Evolutionary conservation across 2,888 invertebrate species (phyloP).

Genomic region (Platypus cylindrus): DNA sequence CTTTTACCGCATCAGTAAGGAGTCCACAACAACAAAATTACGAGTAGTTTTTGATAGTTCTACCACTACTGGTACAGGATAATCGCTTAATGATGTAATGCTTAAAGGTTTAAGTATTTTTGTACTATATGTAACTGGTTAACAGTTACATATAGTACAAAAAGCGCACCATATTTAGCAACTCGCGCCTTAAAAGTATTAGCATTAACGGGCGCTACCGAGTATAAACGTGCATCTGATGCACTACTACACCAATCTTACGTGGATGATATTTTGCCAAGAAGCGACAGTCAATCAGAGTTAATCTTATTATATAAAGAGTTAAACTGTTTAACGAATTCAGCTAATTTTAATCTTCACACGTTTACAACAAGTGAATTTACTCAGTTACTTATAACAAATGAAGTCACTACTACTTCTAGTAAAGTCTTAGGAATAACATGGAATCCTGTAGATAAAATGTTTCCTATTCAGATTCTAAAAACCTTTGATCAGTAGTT

Average conservation of each 20-base stretch:
- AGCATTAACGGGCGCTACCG: background rate
- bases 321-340: background rate
- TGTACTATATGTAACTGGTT: too few relatives aligned
- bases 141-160: slow-evolving; percentile 9
- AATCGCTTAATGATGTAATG: slow-evolving; percentile 5
- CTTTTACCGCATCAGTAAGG: too few relatives aligned
- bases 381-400: background rate
- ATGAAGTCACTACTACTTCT: background rate
- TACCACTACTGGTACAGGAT: slow-evolving; percentile 4
- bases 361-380: slow-evolving; percentile 7
- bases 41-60: too few relatives aligned
- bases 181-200: slow-evolving; percentile 7
- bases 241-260: slow-evolving; percentile 7
- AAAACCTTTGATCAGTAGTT: too few relatives aligned
- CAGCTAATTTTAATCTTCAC: slow-evolving; percentile 5
- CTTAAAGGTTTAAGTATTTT: slow-evolving; percentile 8
- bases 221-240: slow-evolving; percentile 5
- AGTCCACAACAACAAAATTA: background rate
- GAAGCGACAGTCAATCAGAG: slow-evolving; percentile 3
- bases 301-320: background rate
- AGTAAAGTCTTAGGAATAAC: slow-evolving; percentile 6
- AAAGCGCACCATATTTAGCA: slow-evolving; percentile 8
- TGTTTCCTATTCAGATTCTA: too few relatives aligned
- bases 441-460: slow-evolving; percentile 2
- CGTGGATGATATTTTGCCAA: slow-evolving; percentile 9